Evolutionary conservation across 2,888 invertebrate species (phyloP).

Genomic region (Chouioia cunea): DNA sequence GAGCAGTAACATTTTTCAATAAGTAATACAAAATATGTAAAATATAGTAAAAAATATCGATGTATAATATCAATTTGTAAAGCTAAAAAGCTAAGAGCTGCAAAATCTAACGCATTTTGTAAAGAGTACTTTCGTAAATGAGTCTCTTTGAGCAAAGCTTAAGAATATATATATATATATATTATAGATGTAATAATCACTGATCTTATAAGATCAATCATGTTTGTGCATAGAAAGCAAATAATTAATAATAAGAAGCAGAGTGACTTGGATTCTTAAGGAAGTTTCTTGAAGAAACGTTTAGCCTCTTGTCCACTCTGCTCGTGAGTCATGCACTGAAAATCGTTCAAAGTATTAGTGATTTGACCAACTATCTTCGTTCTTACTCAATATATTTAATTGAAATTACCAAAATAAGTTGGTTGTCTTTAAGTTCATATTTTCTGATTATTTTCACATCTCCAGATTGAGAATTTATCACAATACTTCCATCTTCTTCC

Average conservation of each 20-base stretch:
- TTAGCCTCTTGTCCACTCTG: conserved; percentile 70
- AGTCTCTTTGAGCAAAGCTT: conserved; percentile 36
- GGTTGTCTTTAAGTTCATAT: conserved; percentile 68
- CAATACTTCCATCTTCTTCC: conserved; percentile 69
- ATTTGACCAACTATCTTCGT: not conserved
- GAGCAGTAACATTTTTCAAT: conserved; percentile 21
- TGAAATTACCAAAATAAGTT: conserved; percentile 59
- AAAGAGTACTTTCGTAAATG: conserved; percentile 16
- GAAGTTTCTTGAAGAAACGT: conserved; percentile 72
- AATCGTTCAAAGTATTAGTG: conserved; percentile 53
- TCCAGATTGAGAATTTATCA: conserved; percentile 66
- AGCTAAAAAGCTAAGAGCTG: conserved; percentile 40
- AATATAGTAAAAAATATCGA: conserved; percentile 39
- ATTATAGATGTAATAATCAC: conserved; percentile 20
- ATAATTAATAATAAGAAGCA: conserved; percentile 15
- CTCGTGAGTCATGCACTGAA: conserved; percentile 74
- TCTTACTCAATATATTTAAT: conserved; percentile 14
- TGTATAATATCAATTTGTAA: conserved; percentile 25
- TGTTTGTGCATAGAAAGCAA: conserved; percentile 26
- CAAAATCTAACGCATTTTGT: conserved; percentile 31
- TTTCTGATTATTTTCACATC: conserved; percentile 65
- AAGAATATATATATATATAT: conserved; percentile 30
- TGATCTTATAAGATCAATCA: conserved; percentile 25
- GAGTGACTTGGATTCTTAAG: conserved; percentile 41
- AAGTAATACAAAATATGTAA: conserved; percentile 39